Base-by-base conservation (phyloP, 1,140 invertebrate species). In the Drosophila ficusphila region DNA sequence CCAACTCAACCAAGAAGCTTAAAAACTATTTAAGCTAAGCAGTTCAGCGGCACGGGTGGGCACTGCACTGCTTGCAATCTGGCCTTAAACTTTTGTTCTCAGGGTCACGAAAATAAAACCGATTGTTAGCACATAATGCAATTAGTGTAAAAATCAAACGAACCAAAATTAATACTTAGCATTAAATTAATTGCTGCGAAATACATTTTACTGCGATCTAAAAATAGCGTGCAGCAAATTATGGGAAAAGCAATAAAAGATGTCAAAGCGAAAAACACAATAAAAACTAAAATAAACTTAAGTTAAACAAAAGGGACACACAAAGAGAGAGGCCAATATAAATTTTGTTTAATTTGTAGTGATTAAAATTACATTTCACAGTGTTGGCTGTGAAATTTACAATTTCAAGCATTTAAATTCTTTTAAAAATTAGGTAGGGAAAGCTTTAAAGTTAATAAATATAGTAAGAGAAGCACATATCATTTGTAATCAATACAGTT, bases 191-290 rank as follows among this genome's bases (percentile, higher is more conserved):
- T 74, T 65, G 70, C 44, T 49, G 71, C 27, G 36, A 65, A 47
- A 57, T 71, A 36, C 44, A 57, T 31, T 58, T 42, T 12, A 57
- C 29, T 36, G 39, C 34, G 21, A 6, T 67, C 61, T 74, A 74
- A 33, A 56, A 74, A 74, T 74, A 67, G 71, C 71, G 71, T 74
- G 71, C 71, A 57, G 70, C 60, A 65, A 74, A 74, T 56, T 65
- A 57, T 74, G 71, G 51, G 71, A 74, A 56, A 25, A 49, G 21
- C 70, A 56, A 74, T 48, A 72, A 69, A 74, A 78, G n/a, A 74
- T 56, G 75, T 61, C 44, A 74, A 64, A 62, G 58, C 56, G 6
- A 68, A 52, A 39, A 36, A 65, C 41, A 64, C 25, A 44, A 18
- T n/a, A 42, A 23, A 52, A 58, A 49, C 16, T 58, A 34, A 52